Evolutionary conservation across 2,113 vertebrate genomes (phyloP).

Genomic region (Gallinago media): DNA sequence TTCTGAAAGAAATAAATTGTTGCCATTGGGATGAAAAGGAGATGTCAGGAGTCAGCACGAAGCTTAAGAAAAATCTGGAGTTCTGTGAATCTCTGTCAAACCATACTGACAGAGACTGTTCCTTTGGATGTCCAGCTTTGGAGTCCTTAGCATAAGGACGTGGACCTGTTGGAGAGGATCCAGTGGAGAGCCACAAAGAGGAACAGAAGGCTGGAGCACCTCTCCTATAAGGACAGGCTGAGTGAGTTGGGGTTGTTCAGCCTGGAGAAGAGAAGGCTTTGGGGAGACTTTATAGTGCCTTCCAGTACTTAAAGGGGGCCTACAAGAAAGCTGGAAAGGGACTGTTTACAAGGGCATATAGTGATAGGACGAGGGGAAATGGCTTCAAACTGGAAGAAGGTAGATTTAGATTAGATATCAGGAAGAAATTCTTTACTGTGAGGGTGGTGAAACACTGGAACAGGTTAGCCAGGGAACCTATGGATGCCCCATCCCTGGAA

Average conservation of each 20-base stretch:
- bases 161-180: background rate
- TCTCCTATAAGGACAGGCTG: background rate
- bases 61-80: background rate
- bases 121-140: background rate
- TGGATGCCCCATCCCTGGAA: background rate
- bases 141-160: background rate
- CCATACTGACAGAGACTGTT: background rate
- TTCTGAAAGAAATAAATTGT: background rate
- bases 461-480: background rate
- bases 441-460: background rate
- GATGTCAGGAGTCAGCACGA: background rate
- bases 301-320: background rate
- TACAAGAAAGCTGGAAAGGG: background rate
- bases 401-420: background rate
- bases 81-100: background rate
- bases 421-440: background rate
- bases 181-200: background rate
- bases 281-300: background rate
- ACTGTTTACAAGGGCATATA: background rate
- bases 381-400: background rate
- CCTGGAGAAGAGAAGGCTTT: background rate
- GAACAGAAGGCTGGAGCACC: background rate
- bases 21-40: background rate
- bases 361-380: background rate
- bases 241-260: background rate